A percentile compares a stretch with the other conserved stretches of the same genome.
Conservation (phyloP, 2,797 vertebrate species). For the Mionectes olivaceus region DNA sequence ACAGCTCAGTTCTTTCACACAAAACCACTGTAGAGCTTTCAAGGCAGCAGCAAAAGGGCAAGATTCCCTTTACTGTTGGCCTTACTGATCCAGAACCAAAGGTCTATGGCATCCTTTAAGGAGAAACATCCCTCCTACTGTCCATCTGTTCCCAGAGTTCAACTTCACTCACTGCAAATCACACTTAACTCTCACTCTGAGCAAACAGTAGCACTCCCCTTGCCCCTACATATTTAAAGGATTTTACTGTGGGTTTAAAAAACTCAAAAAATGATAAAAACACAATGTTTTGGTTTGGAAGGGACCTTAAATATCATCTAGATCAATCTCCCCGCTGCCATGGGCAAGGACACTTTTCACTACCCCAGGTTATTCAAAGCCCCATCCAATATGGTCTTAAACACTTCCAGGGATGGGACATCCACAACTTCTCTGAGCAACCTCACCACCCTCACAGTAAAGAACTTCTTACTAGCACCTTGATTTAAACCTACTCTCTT, state of each 20-base stretch:
- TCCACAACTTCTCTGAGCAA: not conserved
- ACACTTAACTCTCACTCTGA: not conserved
- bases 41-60: not conserved
- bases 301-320: not conserved
- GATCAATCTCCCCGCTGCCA: not conserved
- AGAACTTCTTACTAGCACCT: not conserved
- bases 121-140: not conserved
- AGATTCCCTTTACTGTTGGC: not conserved
- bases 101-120: not conserved
- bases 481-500: not conserved
- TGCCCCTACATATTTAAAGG: not conserved
- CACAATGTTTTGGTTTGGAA: not conserved
- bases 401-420: not conserved
- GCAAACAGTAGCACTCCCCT: not conserved
- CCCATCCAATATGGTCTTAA: not conserved
- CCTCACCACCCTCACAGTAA: not conserved
- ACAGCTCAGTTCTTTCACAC: not conserved
- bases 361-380: not conserved
- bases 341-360: not conserved
- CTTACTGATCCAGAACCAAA: not conserved
- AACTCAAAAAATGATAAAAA: not conserved
- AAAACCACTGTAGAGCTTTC: not conserved
- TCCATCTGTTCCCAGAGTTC: not conserved
- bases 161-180: not conserved
- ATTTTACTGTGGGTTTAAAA: not conserved